Evolutionary conservation across 2,113 vertebrate genomes (phyloP).

Genomic region (Mungos mungo): DNA sequence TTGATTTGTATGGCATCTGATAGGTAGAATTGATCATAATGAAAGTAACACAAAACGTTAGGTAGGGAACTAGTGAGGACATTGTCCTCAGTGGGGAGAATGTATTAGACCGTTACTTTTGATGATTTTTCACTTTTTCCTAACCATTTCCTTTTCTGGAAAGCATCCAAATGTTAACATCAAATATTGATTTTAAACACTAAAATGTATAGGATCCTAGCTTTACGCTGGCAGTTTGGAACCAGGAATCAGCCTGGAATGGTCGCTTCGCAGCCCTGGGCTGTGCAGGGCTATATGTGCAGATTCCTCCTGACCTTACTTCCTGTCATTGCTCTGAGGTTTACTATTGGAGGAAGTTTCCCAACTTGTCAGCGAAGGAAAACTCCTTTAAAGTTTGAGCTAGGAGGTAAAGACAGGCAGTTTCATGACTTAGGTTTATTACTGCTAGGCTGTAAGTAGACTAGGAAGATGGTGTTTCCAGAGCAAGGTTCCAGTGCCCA

Average conservation of each 20-base stretch:
- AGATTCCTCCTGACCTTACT: background rate
- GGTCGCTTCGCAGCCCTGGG: background rate
- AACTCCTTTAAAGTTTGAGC: background rate
- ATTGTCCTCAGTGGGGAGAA: constrained; percentile 10
- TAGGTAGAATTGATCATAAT: background rate
- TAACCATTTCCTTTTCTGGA: constrained; percentile 65
- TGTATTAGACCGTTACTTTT: background rate
- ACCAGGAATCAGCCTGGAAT: background rate
- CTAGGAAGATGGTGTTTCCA: background rate
- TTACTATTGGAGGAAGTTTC: background rate
- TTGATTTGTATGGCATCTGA: background rate
- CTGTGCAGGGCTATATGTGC: background rate
- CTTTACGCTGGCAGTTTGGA: background rate
- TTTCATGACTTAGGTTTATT: background rate
- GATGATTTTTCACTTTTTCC: constrained; percentile 51
- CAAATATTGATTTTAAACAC: constrained; percentile 65
- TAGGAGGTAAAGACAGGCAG: background rate
- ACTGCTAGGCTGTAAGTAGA: background rate
- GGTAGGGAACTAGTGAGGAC: background rate
- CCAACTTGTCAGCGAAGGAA: background rate
- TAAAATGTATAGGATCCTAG: constrained; percentile 47
- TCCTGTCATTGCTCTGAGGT: background rate
- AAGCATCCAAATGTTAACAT: constrained; percentile 52
- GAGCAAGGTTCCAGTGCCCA: background rate
- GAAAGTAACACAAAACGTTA: background rate